Base-by-base conservation (phyloP, 2,888 invertebrate genomes). In the Caenorhabditis japonica region DNA sequence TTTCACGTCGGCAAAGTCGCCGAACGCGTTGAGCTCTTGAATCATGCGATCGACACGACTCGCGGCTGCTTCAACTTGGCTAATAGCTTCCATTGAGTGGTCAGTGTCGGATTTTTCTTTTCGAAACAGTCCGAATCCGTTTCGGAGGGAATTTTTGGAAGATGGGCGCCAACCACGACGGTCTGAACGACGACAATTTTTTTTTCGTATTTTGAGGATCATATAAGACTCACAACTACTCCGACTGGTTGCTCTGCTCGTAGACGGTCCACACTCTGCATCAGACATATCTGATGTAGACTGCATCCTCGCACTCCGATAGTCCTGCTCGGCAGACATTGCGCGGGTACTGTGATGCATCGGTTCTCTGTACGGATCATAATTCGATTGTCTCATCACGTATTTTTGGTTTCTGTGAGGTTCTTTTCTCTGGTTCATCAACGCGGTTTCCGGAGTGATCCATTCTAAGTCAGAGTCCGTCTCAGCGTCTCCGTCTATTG, bases 391-490 rank as follows among this genome's bases (percentile, higher is more conserved):
- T 30, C 60, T 47, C 72, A 72, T 62, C 8, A 59, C 58, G 27
- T 59, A 72, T 41, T 55, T 43, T 15, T 51, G 49, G 33, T 23
- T 39, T 17, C 64, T 27, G 3, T 33, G 41, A 8, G 51, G 38
- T 25, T 51, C 39, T 39, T 59, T 34, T 1, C 30, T 5, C 30
- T 30, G 30, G 15, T 64, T 68, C 75, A 77, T 79, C 27, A 81
- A 43, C 2, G 76, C 77, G 17, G 75, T 79, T 30, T 82, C 80
- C 1, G 83, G 82, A 12, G 82, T 77, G 15, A 82, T 79, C 86
- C 86, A 87, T 62, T 87, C 86, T 21, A 74, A 70, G 64, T 86
- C 86, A 7, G 83, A 81, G 62, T 86, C 86, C 15, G 86, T 83
- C 64, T 86, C 86, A 1, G 82, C 84, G 17, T 66, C 84, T 25